A percentile compares a stretch with the other conserved stretches of the same genome.
phyloP scores from a whole-genome alignment of 2,113 vertebrate species.

The Petrocephalus microphthalmus region DNA sequence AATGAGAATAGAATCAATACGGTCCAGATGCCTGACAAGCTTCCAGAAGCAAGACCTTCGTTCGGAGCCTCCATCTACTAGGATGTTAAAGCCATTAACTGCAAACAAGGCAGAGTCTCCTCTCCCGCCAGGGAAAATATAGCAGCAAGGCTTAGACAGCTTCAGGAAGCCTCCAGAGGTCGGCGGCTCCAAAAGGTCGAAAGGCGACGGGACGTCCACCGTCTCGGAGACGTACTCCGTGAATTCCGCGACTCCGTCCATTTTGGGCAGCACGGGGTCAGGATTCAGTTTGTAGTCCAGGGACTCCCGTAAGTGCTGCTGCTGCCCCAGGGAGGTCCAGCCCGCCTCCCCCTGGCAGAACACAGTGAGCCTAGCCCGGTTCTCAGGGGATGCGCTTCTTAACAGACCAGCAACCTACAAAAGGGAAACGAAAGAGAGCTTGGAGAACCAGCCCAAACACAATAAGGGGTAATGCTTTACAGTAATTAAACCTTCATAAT shows the following conservation, averaged over 20 bases:
- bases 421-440: slow-evolving; percentile 30
- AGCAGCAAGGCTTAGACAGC: slow-evolving; percentile 95
- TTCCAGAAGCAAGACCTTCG: slow-evolving; percentile 97
- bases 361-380: slow-evolving; percentile 76
- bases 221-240: slow-evolving; percentile 92
- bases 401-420: slow-evolving; percentile 74
- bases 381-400: slow-evolving; percentile 62
- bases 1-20: slow-evolving; percentile 90
- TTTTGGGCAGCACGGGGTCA: slow-evolving; percentile 72
- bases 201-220: slow-evolving; percentile 85
- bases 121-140: slow-evolving; percentile 93
- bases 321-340: slow-evolving; percentile 79
- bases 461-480: neutral
- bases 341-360: slow-evolving; percentile 82
- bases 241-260: slow-evolving; percentile 92
- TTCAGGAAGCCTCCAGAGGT: slow-evolving; percentile 97
- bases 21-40: slow-evolving; percentile 88
- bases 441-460: neutral
- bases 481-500: neutral
- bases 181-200: slow-evolving; percentile 91
- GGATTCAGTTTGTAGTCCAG: slow-evolving; percentile 79
- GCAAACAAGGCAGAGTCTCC: slow-evolving; percentile 96
- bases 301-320: slow-evolving; percentile 65
- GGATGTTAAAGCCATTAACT: slow-evolving; percentile 94
- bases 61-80: slow-evolving; percentile 93